Conservation (phyloP, 2,888 invertebrate genomes). For the Choreutis nemorana region DNA sequence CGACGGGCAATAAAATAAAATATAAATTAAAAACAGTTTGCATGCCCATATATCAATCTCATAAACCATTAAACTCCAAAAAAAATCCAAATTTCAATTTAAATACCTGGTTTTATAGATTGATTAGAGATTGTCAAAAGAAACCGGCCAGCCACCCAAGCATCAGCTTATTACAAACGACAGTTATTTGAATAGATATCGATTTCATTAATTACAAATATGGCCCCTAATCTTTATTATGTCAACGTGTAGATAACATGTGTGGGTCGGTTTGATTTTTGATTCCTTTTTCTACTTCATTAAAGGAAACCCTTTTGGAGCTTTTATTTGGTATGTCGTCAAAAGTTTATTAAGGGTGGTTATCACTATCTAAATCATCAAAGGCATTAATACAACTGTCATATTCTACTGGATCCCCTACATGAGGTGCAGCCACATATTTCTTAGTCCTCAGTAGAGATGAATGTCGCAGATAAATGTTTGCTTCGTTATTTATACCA, state of each 20-base stretch:
- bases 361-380: constrained; percentile 51
- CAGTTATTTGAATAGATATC: constrained; percentile 36
- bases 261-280: constrained; percentile 21
- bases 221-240: constrained; percentile 44
- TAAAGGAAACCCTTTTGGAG: constrained; percentile 21
- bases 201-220: constrained; percentile 57
- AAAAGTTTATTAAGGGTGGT: constrained; percentile 35
- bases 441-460: too few species aligned
- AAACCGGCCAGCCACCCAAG: constrained; percentile 28
- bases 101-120: constrained; percentile 22
- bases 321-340: constrained; percentile 33
- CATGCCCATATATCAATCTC: constrained; percentile 31
- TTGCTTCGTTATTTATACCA: too few species aligned
- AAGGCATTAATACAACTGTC: constrained; percentile 46
- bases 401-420: constrained; percentile 29
- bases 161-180: constrained; percentile 23
- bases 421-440: neutral
- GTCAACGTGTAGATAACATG: constrained; percentile 24
- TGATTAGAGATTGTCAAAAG: constrained; percentile 37
- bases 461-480: too few species aligned
- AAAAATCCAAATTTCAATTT: constrained; percentile 31
- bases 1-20: constrained; percentile 22
- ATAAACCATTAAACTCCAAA: constrained; percentile 31
- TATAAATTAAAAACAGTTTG: constrained; percentile 35
- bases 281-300: constrained; percentile 24